Base-by-base conservation (phyloP, 2,797 vertebrate species). In the Xiphorhynchus erythropygius region DNA sequence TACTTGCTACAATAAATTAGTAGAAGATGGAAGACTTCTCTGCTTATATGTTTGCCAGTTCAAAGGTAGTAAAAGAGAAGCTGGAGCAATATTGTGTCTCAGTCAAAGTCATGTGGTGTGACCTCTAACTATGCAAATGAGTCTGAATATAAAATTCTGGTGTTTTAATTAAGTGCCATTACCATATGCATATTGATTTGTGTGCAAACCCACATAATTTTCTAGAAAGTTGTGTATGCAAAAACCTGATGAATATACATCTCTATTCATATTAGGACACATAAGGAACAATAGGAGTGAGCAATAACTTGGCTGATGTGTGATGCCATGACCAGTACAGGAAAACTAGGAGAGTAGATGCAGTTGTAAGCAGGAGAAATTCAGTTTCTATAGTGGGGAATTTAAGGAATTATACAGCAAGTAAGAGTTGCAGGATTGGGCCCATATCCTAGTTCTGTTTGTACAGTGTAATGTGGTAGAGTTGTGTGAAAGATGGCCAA, bases 161-260 rank as follows among this genome's bases (percentile, higher is more conserved):
- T 46, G 9, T 73, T 65, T 64, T 70, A 64, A 84, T 53, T 82
- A 84, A 62, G 8, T 39, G 4, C 6, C 0, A n/a, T 84, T 80
- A 83, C n/a, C 49, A 39, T 42, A 30, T 30, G 3, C 5, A 8
- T 37, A 24, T 7, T 32, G 22, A 23, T 47, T 60, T 79, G 10
- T 64, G 3, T 69, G 28, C 12, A 63, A 63, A 76, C 22, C 8
- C 5, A 52, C 6, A 39, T 22, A 37, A 12, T 10, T 53, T 50
- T 65, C 15, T 37, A 23, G 18, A 18, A 60, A 25, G 1, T 22
- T 81, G 5, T 33, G 3, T 35, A 35, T 65, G 19, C 7, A 18
- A 78, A 73, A 57, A 5, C 0, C 2, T 73, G 33, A 13, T 42
- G 2, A 67, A 27, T 60, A 15, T 42, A 4, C 5, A 16, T 13